A percentile compares a stretch with the other conserved stretches of the same genome.
phyloP scores from a whole-genome alignment of 2,797 vertebrate species.

The Pantherophis alleghaniensis region DNA sequence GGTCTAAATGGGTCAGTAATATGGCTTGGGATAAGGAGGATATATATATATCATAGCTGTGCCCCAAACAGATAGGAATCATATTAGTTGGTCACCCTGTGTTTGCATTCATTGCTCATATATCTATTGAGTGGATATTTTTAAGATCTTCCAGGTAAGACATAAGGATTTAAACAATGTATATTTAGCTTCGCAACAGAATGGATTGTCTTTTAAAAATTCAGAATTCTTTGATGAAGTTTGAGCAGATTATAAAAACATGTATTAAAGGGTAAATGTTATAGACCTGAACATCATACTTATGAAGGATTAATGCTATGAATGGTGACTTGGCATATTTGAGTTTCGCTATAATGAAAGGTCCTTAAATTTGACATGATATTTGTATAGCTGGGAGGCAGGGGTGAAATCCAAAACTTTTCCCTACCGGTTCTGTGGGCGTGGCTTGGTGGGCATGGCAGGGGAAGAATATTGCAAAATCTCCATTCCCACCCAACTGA shows the following conservation, averaged over 20 bases:
- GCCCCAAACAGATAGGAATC: background rate
- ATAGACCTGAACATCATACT: background rate
- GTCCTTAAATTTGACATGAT: background rate
- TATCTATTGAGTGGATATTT: background rate
- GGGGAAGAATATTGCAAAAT: too few relatives aligned
- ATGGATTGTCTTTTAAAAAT: background rate
- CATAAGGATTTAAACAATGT: background rate
- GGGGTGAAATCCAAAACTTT: too few relatives aligned
- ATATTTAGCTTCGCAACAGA: background rate
- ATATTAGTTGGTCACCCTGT: background rate
- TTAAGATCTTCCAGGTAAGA: background rate
- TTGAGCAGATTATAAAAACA: background rate
- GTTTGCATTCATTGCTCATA: background rate
- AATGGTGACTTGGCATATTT: background rate
- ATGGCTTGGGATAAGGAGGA: background rate
- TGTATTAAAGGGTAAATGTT: background rate
- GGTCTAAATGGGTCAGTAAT: background rate
- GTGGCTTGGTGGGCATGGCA: too few relatives aligned
- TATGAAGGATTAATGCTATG: background rate
- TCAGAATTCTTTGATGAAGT: background rate
- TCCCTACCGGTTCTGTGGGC: too few relatives aligned
- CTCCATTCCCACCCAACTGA: too few relatives aligned
- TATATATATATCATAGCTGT: background rate
- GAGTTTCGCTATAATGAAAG: background rate
- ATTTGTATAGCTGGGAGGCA: background rate